Percentiles rank a stretch among this genome's conserved stretches.
Evolutionary conservation across 2,888 invertebrate genomes (phyloP).

Genomic region (Ligdia adustata): DNA sequence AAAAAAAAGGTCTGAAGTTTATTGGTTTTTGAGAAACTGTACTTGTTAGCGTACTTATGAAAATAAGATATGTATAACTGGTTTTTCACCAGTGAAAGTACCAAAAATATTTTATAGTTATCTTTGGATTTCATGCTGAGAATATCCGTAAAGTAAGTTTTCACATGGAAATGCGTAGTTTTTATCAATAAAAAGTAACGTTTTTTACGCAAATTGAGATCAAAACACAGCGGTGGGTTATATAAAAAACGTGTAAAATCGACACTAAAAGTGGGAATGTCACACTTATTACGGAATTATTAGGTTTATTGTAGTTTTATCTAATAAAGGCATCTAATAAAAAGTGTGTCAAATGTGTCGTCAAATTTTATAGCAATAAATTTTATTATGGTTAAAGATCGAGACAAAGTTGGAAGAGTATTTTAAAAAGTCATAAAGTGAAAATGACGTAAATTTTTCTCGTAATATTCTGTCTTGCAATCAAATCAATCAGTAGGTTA

Average conservation of each 20-base stretch:
- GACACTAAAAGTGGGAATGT: conserved; percentile 10
- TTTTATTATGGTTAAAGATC: conserved; percentile 9
- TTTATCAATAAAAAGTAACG: neutral
- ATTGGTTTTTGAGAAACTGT: no score
- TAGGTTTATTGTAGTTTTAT: conserved; percentile 17
- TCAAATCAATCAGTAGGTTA: no score
- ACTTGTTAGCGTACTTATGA: no score
- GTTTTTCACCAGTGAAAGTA: no score
- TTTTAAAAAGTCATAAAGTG: conserved; percentile 4
- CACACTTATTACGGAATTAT: conserved; percentile 10
- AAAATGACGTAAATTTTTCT: neutral
- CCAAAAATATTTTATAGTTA: no score
- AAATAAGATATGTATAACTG: no score
- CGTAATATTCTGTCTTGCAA: no score
- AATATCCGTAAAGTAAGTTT: no score
- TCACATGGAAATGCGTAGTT: neutral
- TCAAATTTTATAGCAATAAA: conserved; percentile 22
- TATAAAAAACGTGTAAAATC: conserved; percentile 10
- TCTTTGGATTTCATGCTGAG: no score
- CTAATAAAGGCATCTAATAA: conserved; percentile 9
- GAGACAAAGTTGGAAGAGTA: conserved; percentile 4
- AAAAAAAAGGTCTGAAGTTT: no score
- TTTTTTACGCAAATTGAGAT: neutral
- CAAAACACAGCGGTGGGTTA: conserved; percentile 12
- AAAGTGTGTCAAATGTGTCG: conserved; percentile 10